Evolutionary conservation across 2,888 invertebrate species (phyloP), one percentile per base, ranked within the genome.

Genomic region (Ferrisia virgata): DNA sequence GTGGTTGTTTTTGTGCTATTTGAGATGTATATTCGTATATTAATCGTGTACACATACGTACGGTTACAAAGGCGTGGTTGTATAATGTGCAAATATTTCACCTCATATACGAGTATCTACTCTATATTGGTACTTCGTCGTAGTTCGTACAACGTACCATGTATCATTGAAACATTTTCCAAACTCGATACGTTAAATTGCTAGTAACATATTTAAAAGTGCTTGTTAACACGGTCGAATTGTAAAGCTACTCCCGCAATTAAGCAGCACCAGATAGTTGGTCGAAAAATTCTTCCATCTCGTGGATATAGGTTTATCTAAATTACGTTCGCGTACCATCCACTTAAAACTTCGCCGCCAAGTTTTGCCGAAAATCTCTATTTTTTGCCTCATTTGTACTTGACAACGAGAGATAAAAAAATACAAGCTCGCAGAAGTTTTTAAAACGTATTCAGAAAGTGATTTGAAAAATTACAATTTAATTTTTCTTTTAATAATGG

Each of bases 401-500:
- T 22, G 22, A 53, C 53, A 53, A 53, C 18, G 22, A 2, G 18
- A 53, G 53, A 69, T 31, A 31, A 8, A 28, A 33, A 6, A n/a
- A 69, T n/a, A n/a, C n/a, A 69, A 69, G 31, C 31, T 69, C 31
- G 28, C 4, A 31, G 25, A 69, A 69, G 31, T 69, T 69, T n/a
- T 69, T 69, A 33, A 31, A 69, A 69, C 28, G 69, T 69, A 69
- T 69, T 69, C 69, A 33, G 69, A 69, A n/a, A 69, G 69, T 69
- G 69, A 69, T 69, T 69, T 69, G 69, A 69, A 69, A 69, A 69
- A 69, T 69, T 69, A 69, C 69, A n/a, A 69, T 69, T 69, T 69
- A 69, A 31, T 69, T 69, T 69, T 69, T 69, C 69, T 69, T 31
- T 33, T 28, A 69, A 69, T 69, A 69, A 69, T 69, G 9, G 25